These are phyloP conservation scores for Perdix hodgsoniae DNA, from an alignment of 2,797 vertebrate genomes.

Conservation along the genomic window DNA sequence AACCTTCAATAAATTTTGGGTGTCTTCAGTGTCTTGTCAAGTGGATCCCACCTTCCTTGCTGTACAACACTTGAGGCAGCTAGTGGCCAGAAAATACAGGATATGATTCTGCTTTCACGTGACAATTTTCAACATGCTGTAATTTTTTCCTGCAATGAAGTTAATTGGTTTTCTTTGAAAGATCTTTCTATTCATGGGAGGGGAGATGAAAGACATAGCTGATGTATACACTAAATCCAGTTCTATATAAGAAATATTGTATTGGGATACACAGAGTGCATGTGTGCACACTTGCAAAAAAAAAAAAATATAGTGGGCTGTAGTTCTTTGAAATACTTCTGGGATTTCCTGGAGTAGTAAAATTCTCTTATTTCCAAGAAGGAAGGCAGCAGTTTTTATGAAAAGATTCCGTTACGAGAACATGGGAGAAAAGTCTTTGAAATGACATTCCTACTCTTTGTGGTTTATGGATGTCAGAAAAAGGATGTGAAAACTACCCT, in stretches of 20 bases:
- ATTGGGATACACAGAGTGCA: fast-evolving
- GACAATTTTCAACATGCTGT: fast-evolving
- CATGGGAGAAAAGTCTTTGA: not conserved
- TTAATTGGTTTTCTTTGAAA: not conserved
- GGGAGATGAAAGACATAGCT: not conserved
- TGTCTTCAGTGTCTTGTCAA: not conserved
- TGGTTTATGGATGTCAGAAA: no score
- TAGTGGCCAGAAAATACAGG: not conserved
- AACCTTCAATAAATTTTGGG: not conserved
- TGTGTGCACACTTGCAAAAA: not conserved
- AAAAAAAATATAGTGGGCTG: not conserved
- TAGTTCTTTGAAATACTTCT: not conserved
- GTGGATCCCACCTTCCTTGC: not conserved
- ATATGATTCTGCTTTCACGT: not conserved
- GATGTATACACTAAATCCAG: not conserved
- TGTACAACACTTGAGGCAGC: not conserved
- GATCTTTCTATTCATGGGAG: fast-evolving
- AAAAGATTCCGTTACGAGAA: fast-evolving
- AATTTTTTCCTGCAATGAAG: not conserved
- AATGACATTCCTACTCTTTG: not conserved
- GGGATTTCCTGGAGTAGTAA: not conserved
- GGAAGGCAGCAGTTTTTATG: not conserved
- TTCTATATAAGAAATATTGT: not conserved
- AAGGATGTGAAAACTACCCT: no score
- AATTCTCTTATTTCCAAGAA: not conserved